phyloP scores from a whole-genome alignment of 2,113 vertebrate genomes.

The Pangasianodon hypophthalmus region DNA sequence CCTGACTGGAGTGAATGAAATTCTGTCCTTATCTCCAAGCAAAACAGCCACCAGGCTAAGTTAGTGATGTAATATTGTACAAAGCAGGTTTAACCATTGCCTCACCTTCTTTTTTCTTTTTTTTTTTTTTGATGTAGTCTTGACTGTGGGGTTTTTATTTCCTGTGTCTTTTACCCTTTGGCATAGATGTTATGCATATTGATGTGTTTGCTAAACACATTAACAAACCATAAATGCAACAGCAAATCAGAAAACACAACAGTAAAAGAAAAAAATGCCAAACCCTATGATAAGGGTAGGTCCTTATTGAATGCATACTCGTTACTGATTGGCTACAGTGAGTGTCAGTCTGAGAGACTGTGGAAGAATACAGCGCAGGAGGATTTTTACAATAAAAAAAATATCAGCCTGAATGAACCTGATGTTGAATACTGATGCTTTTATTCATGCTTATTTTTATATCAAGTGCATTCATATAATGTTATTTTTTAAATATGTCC shows the following conservation, averaged over 20 bases:
- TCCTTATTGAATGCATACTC: background rate
- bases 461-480: background rate
- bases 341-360: background rate
- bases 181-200: background rate
- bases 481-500: background rate
- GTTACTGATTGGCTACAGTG: background rate
- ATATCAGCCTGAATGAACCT: background rate
- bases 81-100: slow-evolving; percentile 19
- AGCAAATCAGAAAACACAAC: background rate
- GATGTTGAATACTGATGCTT: background rate
- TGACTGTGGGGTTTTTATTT: background rate
- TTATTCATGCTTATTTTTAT: background rate
- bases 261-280: background rate
- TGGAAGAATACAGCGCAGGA: background rate
- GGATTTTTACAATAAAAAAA: too few relatives aligned
- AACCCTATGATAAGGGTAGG: background rate
- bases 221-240: background rate
- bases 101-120: background rate
- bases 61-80: slow-evolving; percentile 23
- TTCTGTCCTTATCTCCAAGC: slow-evolving; percentile 1
- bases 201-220: background rate
- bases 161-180: background rate
- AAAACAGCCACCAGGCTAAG: background rate
- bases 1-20: background rate
- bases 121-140: background rate